Evolutionary conservation across 2,113 vertebrate species (phyloP).

Genomic region (chimpanzee (Pan troglodytes)): DNA sequence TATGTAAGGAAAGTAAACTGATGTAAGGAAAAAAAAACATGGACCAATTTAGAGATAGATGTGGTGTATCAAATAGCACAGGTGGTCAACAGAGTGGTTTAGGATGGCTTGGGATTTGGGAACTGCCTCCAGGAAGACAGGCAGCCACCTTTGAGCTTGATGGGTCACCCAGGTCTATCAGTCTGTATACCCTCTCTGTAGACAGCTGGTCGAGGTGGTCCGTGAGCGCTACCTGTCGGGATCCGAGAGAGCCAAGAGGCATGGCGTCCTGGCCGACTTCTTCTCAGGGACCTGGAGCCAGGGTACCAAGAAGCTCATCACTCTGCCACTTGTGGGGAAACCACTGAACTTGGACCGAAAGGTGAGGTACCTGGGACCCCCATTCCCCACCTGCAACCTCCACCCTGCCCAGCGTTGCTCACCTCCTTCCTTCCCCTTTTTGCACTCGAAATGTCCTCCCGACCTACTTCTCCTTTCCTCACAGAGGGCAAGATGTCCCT

Average conservation of each 20-base stretch:
- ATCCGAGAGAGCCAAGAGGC: constrained; percentile 74
- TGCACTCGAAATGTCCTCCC: fast-evolving
- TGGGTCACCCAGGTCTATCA: fast-evolving
- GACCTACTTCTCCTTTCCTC: not conserved
- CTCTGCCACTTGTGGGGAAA: constrained; percentile 79
- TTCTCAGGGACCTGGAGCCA: constrained; percentile 88
- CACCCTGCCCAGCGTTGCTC: fast-evolving
- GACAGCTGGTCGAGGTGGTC: constrained; percentile 83
- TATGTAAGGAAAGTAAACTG: not conserved
- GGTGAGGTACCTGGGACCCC: constrained; percentile 69
- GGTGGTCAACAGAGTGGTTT: not conserved
- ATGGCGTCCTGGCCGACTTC: constrained; percentile 85
- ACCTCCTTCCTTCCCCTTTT: not conserved
- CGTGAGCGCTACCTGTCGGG: constrained; percentile 79
- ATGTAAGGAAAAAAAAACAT: not conserved
- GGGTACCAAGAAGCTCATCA: constrained; percentile 84
- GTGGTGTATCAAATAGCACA: not conserved
- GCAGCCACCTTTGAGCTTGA: not conserved
- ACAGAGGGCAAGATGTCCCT: fast-evolving
- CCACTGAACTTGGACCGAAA: constrained; percentile 88
- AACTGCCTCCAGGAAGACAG: not conserved
- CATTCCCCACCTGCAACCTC: not conserved
- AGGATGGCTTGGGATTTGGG: not conserved
- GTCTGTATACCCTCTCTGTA: constrained; percentile 49
- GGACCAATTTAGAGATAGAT: not conserved